Base-by-base conservation (phyloP, 1,140 invertebrate species). In the Ptiloglossa arizonensis region DNA sequence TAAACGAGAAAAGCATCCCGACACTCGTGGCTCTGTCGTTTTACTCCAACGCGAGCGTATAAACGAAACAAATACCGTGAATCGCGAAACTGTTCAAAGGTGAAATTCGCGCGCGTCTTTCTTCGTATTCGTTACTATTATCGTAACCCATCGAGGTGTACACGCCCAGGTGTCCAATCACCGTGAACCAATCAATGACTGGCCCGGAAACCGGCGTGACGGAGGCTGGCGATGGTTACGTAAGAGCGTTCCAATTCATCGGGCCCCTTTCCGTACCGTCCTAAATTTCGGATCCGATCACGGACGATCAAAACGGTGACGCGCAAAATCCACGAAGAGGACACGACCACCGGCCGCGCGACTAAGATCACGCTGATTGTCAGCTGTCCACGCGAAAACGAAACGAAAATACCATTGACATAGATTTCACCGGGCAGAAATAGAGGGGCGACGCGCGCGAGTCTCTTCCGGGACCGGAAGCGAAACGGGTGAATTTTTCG, bases 331-430 rank as follows among this genome's bases (percentile, higher is more conserved):
- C 54, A 60, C 48, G 62, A 59, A 74, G 60, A n/a, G 52, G 62
- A 17, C 60, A 54, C 62, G 64, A 78, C 81, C 70, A 63, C 50
- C 62, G 32, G 50, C 63, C 19, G 38, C 48, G 63, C 19, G 24
- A 44, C 69, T 48, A 60, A 48, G 54, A 71, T 69, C 63, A 71
- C 32, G 17, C 38, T 79, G 80, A 79, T 64, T 90, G 88, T 90
- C 89, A 90, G 87, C 86, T 90, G 89, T 90, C 85, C 75, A 82
- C 84, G 87, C 78, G 79, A 87, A 89, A 88, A 86, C 84, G 84
- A 82, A 87, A 89, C 86, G 88, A 89, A 91, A 91, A 91, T 89
- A 89, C 83, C 87, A 89, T 88, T 89, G 90, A 90, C 89, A 90
- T 87, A 90, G 85, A 89, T 90, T 89, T 81, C 77, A 17, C 38